Conservation (phyloP, 1,140 invertebrate genomes). For the Uloborus diversus region DNA sequence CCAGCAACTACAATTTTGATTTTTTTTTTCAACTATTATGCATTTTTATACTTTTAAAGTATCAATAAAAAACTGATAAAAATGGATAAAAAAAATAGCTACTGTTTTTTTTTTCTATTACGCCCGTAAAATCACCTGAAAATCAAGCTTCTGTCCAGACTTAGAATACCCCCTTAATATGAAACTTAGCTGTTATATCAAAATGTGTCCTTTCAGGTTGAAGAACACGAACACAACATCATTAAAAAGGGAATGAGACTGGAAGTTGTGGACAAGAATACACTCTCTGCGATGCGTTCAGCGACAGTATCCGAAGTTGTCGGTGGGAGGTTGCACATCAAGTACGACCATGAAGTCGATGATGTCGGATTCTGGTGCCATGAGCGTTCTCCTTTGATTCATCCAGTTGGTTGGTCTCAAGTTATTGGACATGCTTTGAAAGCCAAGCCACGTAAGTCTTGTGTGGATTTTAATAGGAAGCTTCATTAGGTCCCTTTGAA, state of each 20-base stretch:
- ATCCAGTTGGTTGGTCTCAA: slow-evolving; percentile 93
- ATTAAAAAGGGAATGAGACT: slow-evolving; percentile 78
- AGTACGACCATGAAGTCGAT: slow-evolving; percentile 81
- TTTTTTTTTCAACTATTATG: too few species aligned
- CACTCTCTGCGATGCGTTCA: slow-evolving; percentile 90
- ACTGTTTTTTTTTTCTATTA: too few species aligned
- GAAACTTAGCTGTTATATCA: too few species aligned
- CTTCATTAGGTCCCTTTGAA: neutral
- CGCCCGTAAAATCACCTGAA: too few species aligned
- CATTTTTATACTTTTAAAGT: too few species aligned
- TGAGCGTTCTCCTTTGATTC: slow-evolving; percentile 91
- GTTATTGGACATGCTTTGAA: slow-evolving; percentile 83
- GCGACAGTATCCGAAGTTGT: slow-evolving; percentile 89
- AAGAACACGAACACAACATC: slow-evolving; percentile 62
- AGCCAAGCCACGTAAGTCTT: slow-evolving; percentile 72
- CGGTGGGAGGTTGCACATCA: slow-evolving; percentile 89
- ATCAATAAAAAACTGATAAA: too few species aligned
- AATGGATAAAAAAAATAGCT: too few species aligned
- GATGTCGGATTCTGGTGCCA: slow-evolving; percentile 92
- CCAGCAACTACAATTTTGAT: too few species aligned
- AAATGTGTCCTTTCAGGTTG: slow-evolving; percentile 61
- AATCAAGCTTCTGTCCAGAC: too few species aligned
- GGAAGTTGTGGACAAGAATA: slow-evolving; percentile 95
- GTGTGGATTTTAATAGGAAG: too few species aligned
- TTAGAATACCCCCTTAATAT: too few species aligned